Conservation (phyloP, 2,113 vertebrate genomes). For the Dicentrarchus labrax region DNA sequence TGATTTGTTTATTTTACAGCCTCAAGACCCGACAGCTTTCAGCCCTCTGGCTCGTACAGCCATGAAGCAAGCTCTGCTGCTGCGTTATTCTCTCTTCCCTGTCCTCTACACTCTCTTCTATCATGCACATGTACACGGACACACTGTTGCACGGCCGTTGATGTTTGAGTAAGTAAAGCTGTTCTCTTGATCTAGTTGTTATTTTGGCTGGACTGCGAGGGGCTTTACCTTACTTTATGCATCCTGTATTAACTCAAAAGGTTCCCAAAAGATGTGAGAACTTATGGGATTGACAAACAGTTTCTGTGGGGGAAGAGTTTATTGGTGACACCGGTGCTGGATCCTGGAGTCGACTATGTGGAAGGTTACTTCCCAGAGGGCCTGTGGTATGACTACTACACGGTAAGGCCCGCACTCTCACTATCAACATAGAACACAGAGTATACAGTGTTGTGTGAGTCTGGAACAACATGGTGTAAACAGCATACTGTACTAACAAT, state of each 20-base stretch:
- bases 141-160: constrained; percentile 87
- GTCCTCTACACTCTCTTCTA: constrained; percentile 93
- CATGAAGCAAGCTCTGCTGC: constrained; percentile 88
- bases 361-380: constrained; percentile 87
- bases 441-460: too few relatives aligned
- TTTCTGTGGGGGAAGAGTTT: constrained; percentile 90
- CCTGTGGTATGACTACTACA: constrained; percentile 90
- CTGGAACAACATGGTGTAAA: background rate
- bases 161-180: constrained; percentile 89
- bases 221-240: background rate
- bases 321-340: constrained; percentile 89
- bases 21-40: constrained; percentile 89
- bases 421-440: background rate
- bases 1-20: constrained; percentile 70
- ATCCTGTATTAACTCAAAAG: constrained; percentile 61
- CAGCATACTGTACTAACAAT: rapidly evolving
- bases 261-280: constrained; percentile 86
- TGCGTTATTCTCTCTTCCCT: constrained; percentile 90
- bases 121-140: constrained; percentile 86
- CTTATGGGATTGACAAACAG: constrained; percentile 87
- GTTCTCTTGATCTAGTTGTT: too few relatives aligned
- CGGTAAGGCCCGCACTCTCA: constrained; percentile 77
- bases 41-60: constrained; percentile 81
- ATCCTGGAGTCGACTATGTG: constrained; percentile 82
- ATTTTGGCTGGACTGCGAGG: background rate